Evolutionary conservation across 2,888 invertebrate species (phyloP).

Genomic region (Norana najaformis): DNA sequence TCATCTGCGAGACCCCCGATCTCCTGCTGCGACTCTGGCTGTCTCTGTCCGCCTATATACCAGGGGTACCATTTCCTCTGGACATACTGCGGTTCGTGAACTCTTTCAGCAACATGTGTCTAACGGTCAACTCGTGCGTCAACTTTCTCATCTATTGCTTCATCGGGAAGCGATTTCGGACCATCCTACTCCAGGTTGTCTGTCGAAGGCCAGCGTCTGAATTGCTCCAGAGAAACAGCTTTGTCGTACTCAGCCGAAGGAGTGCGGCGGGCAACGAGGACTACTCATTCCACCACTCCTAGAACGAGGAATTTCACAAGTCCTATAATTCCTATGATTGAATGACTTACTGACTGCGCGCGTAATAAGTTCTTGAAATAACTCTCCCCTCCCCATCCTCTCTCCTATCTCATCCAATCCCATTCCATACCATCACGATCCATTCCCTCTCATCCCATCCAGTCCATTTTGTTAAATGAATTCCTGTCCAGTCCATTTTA

Average conservation of each 20-base stretch:
- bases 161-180: slow-evolving; percentile 42
- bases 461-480: neutral
- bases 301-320: neutral
- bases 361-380: neutral
- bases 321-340: neutral
- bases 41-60: slow-evolving; percentile 35
- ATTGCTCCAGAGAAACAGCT: neutral
- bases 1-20: slow-evolving; percentile 44
- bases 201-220: slow-evolving; percentile 28
- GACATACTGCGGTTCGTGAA: slow-evolving; percentile 39
- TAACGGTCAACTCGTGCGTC: slow-evolving; percentile 45
- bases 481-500: neutral
- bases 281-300: neutral
- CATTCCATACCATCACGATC: neutral
- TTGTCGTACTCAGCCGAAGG: neutral
- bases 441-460: neutral
- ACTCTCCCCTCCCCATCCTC: neutral
- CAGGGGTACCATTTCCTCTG: slow-evolving; percentile 31
- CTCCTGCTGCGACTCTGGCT: slow-evolving; percentile 43
- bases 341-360: neutral
- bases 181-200: slow-evolving; percentile 41
- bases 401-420: neutral
- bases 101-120: slow-evolving; percentile 41
- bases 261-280: neutral
- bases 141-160: slow-evolving; percentile 47